A percentile compares a stretch with the other conserved stretches of the same genome.
These are phyloP conservation scores for Halictus rubicundus DNA, from an alignment of 1,140 invertebrate genomes.

Conservation along the genomic window DNA sequence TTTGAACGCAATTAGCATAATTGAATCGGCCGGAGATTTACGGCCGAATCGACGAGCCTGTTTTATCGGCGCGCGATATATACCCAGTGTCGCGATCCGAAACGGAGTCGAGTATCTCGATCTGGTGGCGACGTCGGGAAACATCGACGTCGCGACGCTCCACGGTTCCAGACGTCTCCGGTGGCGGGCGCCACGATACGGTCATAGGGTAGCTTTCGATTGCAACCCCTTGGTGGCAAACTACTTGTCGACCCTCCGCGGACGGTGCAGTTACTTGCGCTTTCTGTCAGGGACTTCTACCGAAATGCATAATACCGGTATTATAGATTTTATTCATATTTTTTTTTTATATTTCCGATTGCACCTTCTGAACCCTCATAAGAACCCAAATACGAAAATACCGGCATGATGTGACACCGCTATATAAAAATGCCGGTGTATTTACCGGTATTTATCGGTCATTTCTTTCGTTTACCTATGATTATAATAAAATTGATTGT, in stretches of 20 bases:
- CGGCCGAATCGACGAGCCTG: conserved; percentile 37
- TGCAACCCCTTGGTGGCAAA: conserved; percentile 14
- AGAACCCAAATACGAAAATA: too few species aligned
- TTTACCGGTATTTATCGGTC: too few species aligned
- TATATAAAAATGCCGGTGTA: too few species aligned
- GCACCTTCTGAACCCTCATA: too few species aligned
- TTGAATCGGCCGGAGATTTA: conserved; percentile 38
- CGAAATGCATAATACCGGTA: too few species aligned
- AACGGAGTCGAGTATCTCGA: conserved; percentile 47
- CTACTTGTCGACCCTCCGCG: not conserved
- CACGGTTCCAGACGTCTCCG: conserved; percentile 63
- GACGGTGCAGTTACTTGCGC: not conserved
- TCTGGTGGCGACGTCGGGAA: conserved; percentile 58
- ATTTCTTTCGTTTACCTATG: too few species aligned
- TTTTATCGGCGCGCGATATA: conserved; percentile 63
- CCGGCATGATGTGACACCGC: too few species aligned
- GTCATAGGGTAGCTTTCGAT: not conserved
- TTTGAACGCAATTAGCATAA: conserved; percentile 32
- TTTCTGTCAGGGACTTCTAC: not conserved
- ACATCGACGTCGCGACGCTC: conserved; percentile 63
- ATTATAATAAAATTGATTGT: too few species aligned
- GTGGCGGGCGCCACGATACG: conserved; percentile 67
- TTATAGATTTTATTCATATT: too few species aligned
- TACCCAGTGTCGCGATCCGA: conserved; percentile 52
- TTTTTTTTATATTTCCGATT: too few species aligned